Base-by-base conservation (phyloP, 2,113 vertebrate species). In the Vanacampus margaritifer region DNA sequence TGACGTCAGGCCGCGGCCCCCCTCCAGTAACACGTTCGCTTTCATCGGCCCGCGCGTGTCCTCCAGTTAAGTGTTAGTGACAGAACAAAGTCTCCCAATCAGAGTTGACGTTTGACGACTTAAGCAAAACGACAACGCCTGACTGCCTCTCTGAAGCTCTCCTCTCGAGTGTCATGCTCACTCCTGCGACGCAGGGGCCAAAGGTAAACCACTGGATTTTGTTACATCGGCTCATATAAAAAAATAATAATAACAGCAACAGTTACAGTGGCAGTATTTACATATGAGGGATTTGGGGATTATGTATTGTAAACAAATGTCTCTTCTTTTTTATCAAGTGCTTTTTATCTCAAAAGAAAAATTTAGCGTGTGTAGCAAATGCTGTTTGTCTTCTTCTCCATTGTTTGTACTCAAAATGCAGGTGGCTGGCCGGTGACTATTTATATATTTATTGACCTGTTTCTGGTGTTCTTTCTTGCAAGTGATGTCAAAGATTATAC, bases 321-420 rank as follows among this genome's bases (percentile, higher is more conserved):
- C 1, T 14, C 3, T 10, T 89, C 86, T 89, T 89, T 80, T 86
- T 21, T 81, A 88, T 80, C 91, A 91, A 91, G 88, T 91, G 91
- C 89, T 92, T 90, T 89, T 87, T 86, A 84, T 88, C 86, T 84
- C 85, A 53, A 37, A 65, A 28, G 39, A 74, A 78, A 84, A 89
- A 79, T 81, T 86, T 87, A 87, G 84, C 68, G 80, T 90, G 86
- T 78, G 86, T 88, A 89, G 87, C 80, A 77, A 70, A 85, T 86
- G 86, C 82, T 86, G 87, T 89, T 74, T 66, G 75, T 86, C 85
- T 73, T 17, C 45, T 57, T 82, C 68, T 86, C 68, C 71, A 74
- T 65, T 75, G 82, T 87, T 76, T 74, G 84, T 80, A 84, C 79
- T 60, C 86, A 74, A 82, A 37, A 77, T 46, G 71, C 73, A 41